Evolutionary conservation across 2,797 vertebrate genomes (phyloP), one percentile per base, ranked within the genome.

Genomic region (Loris lydekkerianus): DNA sequence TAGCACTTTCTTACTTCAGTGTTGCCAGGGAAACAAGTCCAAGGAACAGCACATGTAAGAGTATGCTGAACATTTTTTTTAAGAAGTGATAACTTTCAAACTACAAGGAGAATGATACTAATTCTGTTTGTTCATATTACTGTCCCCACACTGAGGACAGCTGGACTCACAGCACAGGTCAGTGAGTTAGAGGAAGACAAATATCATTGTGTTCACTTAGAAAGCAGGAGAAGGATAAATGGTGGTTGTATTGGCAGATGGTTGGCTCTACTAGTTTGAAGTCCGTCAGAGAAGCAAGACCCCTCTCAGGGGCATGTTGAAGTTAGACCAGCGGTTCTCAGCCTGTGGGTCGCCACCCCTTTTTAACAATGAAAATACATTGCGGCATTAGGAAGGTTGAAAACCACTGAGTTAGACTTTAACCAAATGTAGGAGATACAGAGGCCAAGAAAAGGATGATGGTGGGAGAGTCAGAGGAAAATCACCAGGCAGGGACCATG

Each of bases 21-120:
- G 83, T 93, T 73, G 83, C 92, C n/a, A 72, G 31, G 85, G 86
- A 93, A 92, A 94, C 87, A 40, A 82, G 63, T 89, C 43, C 61
- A 43, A 85, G 58, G 43, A 89, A 56, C 53, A 89, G 14, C 23
- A 25, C 27, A 2, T 2, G 4, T 3, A 37, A 77, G 76, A 29
- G 18, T 23, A n/a, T 15, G 14, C 53, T 56, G 20, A 13, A 8
- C 46, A 85, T 60, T 34, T 10, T 69, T 67, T 61, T 69, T 67
- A 46, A 46, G 46, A 46, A 46, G 46, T 10, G 46, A 46, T 25
- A 93, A 23, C 34, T 89, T 69, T 5, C 53, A 20, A 17, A 60
- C 46, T 43, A 8, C 17, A 8, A 63, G 78, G 63, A 76, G 61
- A 17, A 70, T 40, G 73, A 82, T 70, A 2, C 87, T 27, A 23